A percentile compares a stretch with the other conserved stretches of the same genome.
phyloP scores from a whole-genome alignment of 2,888 invertebrate species.

The Apeira syringaria region DNA sequence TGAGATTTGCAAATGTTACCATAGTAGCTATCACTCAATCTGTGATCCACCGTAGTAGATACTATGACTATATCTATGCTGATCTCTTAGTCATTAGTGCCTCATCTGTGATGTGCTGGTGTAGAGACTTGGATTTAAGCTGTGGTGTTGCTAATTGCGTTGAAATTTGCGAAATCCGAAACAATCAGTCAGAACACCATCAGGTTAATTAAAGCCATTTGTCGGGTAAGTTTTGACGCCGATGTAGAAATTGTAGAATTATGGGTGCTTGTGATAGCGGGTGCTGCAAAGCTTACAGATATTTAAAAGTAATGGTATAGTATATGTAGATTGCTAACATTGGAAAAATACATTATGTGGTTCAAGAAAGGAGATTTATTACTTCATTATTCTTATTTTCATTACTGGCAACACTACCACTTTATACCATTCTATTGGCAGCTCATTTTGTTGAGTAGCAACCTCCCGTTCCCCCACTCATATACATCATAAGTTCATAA shows the following conservation, averaged over 20 bases:
- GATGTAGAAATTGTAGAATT: background rate
- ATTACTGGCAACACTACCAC: no score
- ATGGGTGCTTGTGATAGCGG: background rate
- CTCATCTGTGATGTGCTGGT: background rate
- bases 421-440: no score
- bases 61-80: background rate
- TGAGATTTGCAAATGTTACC: conserved; percentile 74
- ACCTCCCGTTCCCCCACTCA: no score
- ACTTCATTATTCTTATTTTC: no score
- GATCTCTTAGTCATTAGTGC: conserved; percentile 39
- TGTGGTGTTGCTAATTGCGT: conserved; percentile 71
- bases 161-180: conserved; percentile 71
- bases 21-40: conserved; percentile 5
- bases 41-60: background rate
- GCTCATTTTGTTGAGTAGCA: no score
- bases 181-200: conserved; percentile 78
- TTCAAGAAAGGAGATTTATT: no score
- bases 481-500: no score
- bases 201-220: conserved; percentile 82
- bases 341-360: no score
- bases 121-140: background rate
- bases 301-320: no score
- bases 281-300: no score
- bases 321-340: no score
- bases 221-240: conserved; percentile 60